phyloP scores from a whole-genome alignment of 2,113 vertebrate genomes.

The Ictalurus punctatus region DNA sequence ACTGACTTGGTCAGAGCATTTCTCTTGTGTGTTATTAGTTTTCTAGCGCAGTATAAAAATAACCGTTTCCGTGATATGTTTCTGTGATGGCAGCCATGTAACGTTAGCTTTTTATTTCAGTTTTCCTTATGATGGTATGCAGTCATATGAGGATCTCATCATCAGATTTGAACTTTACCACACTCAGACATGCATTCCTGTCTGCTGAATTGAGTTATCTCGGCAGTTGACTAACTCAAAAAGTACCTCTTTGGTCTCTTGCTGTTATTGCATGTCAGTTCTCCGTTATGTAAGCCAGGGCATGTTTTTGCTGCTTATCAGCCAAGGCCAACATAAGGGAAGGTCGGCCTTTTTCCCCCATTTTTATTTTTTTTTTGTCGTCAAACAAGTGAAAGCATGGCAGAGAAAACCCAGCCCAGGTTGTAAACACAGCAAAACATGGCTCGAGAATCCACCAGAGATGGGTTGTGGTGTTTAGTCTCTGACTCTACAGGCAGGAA shows the following conservation, averaged over 20 bases:
- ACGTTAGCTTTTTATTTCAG: not conserved
- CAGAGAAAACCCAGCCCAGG: conserved; percentile 55
- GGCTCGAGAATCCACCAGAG: conserved; percentile 59
- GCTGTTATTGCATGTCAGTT: conserved; percentile 55
- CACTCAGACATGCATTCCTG: conserved; percentile 9
- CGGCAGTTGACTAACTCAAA: conserved; percentile 7
- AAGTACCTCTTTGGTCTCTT: conserved; percentile 29
- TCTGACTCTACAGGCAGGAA: conserved; percentile 61
- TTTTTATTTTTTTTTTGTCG: not conserved
- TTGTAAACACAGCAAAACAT: conserved; percentile 64
- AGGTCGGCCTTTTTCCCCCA: conserved; percentile 46
- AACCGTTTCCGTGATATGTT: not conserved
- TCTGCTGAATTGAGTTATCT: conserved; percentile 6
- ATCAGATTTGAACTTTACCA: not conserved
- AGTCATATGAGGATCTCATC: not conserved
- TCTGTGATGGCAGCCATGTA: not conserved
- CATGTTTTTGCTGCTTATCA: conserved; percentile 62
- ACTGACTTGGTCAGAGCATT: not conserved
- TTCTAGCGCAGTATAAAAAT: not conserved
- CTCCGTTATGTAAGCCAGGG: conserved; percentile 64
- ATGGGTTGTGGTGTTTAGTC: conserved; percentile 77
- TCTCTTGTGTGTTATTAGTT: not conserved
- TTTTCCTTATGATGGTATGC: not conserved
- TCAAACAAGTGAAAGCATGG: conserved; percentile 52
- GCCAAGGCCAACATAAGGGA: conserved; percentile 59